These are phyloP conservation scores for Sisyra nigra DNA, from an alignment of 2,888 invertebrate genomes.

Conservation along the genomic window DNA sequence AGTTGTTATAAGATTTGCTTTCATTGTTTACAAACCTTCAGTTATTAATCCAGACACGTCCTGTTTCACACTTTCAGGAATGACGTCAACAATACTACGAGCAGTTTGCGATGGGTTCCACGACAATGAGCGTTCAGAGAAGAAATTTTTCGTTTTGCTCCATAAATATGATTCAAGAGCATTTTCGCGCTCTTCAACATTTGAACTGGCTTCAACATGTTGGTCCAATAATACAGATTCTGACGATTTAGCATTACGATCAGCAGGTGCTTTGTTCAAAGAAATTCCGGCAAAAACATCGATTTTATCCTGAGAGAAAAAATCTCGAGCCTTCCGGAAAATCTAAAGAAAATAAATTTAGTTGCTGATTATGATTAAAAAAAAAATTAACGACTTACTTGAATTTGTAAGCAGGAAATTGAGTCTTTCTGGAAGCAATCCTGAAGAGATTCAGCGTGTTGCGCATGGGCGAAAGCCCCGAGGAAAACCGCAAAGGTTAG, in stretches of 20 bases:
- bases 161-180: slow-evolving; percentile 39
- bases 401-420: slow-evolving; percentile 43
- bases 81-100: slow-evolving; percentile 31
- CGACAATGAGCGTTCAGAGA: slow-evolving; percentile 34
- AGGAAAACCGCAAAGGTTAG: background rate
- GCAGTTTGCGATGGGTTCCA: slow-evolving; percentile 31
- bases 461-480: slow-evolving; percentile 1
- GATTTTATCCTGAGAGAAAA: slow-evolving; percentile 39
- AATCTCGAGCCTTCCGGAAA: slow-evolving; percentile 37
- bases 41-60: slow-evolving; percentile 35
- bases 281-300: slow-evolving; percentile 38
- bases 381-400: slow-evolving; percentile 20
- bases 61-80: slow-evolving; percentile 37
- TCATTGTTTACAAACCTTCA: slow-evolving; percentile 27
- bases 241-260: slow-evolving; percentile 28
- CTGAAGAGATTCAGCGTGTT: slow-evolving; percentile 20
- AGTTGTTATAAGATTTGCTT: no score
- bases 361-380: no score
- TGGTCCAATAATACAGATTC: slow-evolving; percentile 30
- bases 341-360: slow-evolving; percentile 22
- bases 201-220: slow-evolving; percentile 30
- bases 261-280: slow-evolving; percentile 19
- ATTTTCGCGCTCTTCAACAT: slow-evolving; percentile 34
- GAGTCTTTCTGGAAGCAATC: slow-evolving; percentile 43
- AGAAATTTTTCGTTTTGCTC: slow-evolving; percentile 34